Evolutionary conservation across 2,888 invertebrate genomes (phyloP).

Genomic region (Orchestes rusci): DNA sequence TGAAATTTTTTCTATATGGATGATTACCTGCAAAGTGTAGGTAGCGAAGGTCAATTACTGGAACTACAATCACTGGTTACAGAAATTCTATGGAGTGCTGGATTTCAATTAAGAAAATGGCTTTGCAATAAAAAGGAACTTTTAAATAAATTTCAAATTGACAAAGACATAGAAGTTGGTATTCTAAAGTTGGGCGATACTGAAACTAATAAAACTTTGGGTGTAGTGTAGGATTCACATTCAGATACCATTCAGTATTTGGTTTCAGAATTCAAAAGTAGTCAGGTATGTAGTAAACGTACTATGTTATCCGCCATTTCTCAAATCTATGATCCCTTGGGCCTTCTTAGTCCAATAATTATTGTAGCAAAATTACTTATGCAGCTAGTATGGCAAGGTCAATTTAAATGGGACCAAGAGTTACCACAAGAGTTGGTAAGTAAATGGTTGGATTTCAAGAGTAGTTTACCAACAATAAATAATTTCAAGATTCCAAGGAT

Average conservation of each 20-base stretch:
- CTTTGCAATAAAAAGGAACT: constrained; percentile 1
- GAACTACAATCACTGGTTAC: too few relatives aligned
- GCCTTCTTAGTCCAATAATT: constrained; percentile 1
- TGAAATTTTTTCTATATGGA: too few relatives aligned
- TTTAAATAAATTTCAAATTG: neutral
- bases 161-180: neutral
- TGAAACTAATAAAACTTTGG: neutral
- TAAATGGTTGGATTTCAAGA: too few relatives aligned
- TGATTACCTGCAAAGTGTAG: too few relatives aligned
- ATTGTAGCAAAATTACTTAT: neutral
- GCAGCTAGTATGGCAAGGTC: neutral
- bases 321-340: constrained; percentile 17
- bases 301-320: constrained; percentile 13
- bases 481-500: too few relatives aligned
- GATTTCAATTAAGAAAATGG: neutral
- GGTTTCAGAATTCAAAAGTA: constrained; percentile 4
- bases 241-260: too few relatives aligned
- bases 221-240: neutral
- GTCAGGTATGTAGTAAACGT: too few relatives aligned
- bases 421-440: too few relatives aligned
- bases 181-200: neutral
- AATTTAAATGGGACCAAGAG: neutral
- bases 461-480: too few relatives aligned
- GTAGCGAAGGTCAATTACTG: too few relatives aligned
- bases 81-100: too few relatives aligned